These are phyloP conservation scores for Manis crassicaudata DNA, from an alignment of 2,797 vertebrate genomes.

Conservation along the genomic window DNA sequence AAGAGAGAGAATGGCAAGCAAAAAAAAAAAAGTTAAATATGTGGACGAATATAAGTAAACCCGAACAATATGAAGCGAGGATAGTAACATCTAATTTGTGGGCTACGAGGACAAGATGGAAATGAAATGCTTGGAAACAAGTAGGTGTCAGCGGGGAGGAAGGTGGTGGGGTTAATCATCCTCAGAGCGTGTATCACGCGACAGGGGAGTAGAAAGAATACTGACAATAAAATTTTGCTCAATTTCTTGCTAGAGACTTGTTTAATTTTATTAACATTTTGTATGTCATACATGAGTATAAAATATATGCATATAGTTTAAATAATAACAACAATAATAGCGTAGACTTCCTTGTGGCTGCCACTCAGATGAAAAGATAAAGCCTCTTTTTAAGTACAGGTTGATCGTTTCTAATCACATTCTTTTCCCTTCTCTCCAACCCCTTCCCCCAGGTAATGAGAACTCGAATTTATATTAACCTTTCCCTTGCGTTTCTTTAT, in stretches of 20 bases:
- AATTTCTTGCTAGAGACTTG: background rate
- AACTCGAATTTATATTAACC: background rate
- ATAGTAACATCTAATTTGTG: fast-evolving
- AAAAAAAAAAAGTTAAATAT: fast-evolving
- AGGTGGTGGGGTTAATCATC: fast-evolving
- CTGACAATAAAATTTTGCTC: background rate
- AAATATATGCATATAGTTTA: fast-evolving
- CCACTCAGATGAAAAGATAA: background rate
- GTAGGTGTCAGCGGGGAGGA: fast-evolving
- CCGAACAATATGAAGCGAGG: fast-evolving
- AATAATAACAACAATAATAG: background rate
- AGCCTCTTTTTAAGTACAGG: background rate
- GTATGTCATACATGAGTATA: fast-evolving
- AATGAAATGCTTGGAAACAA: fast-evolving
- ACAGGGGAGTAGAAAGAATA: fast-evolving
- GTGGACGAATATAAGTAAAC: fast-evolving
- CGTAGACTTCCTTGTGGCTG: fast-evolving
- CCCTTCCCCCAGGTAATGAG: fast-evolving
- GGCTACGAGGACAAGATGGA: background rate
- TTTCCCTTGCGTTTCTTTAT: background rate
- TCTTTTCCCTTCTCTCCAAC: fast-evolving
- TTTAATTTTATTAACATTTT: background rate
- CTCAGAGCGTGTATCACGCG: fast-evolving
- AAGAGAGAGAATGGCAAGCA: fast-evolving
- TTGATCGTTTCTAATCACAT: fast-evolving